Percentiles rank a stretch among this genome's conserved stretches.
These are phyloP conservation scores for Stenchaetothrips biformis DNA, from an alignment of 2,888 invertebrate species.

Conservation along the genomic window DNA sequence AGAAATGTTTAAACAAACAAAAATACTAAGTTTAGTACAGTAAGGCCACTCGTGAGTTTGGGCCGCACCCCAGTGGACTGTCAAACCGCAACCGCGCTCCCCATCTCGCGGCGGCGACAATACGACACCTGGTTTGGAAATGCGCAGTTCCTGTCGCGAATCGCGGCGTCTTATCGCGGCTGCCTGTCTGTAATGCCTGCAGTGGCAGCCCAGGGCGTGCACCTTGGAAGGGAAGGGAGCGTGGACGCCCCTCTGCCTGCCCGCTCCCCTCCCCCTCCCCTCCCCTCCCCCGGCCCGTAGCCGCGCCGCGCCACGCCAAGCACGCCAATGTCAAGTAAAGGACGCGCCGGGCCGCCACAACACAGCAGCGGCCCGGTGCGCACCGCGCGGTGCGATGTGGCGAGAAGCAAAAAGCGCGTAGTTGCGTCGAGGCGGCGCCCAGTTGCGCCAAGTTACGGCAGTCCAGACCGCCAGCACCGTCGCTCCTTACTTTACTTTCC, in stretches of 20 bases:
- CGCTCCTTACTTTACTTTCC: no score
- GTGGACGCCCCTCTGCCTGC: neutral
- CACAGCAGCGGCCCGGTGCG: neutral
- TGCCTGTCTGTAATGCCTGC: neutral
- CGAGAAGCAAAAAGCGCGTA: neutral
- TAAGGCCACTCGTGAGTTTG: no score
- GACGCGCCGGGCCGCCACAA: neutral
- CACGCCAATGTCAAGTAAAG: conserved; percentile 22
- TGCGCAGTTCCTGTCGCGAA: neutral
- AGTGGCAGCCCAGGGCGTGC: neutral
- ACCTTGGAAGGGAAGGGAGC: neutral
- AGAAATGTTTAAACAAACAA: no score
- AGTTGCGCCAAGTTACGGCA: no score
- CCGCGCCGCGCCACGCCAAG: neutral
- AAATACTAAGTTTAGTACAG: no score
- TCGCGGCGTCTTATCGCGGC: neutral
- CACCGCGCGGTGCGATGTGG: neutral
- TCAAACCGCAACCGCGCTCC: no score
- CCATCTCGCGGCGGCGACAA: neutral
- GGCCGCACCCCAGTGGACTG: no score
- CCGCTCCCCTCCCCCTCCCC: neutral
- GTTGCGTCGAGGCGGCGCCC: neutral
- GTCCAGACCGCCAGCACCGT: no score
- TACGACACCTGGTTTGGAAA: neutral
- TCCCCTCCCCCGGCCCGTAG: neutral